phyloP scores from a whole-genome alignment of 2,888 invertebrate species.

The Drosophila infuscata region DNA sequence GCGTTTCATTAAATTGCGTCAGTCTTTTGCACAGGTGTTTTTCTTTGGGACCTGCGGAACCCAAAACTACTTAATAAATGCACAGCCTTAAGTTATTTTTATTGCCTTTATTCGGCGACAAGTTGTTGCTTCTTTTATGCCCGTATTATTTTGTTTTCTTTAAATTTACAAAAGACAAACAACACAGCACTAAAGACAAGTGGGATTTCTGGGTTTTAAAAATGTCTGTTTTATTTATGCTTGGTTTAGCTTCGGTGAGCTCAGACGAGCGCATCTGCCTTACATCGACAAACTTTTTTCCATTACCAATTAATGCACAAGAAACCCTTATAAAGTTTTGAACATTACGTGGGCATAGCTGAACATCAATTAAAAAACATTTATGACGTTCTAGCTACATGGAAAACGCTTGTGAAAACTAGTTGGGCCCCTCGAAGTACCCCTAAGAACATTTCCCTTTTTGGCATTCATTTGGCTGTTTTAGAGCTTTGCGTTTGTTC shows the following conservation, averaged over 20 bases:
- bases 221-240: not conserved
- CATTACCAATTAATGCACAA: constrained; percentile 60
- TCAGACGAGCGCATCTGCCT: constrained; percentile 32
- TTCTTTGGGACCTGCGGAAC: constrained; percentile 9
- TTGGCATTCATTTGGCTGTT: constrained; percentile 6
- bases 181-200: constrained; percentile 11
- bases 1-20: constrained; percentile 16
- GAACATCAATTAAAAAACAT: constrained; percentile 67
- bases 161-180: constrained; percentile 66
- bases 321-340: constrained; percentile 18
- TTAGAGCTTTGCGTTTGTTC: constrained; percentile 36
- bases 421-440: constrained; percentile 3
- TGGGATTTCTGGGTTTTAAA: constrained; percentile 6
- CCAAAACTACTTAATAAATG: constrained; percentile 53
- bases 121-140: constrained; percentile 20
- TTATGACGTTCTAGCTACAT: constrained; percentile 28
- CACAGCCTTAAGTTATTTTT: constrained; percentile 40
- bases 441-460: constrained; percentile 14
- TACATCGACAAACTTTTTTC: constrained; percentile 53
- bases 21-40: constrained; percentile 43
- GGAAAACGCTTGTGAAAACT: constrained; percentile 23
- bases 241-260: constrained; percentile 17
- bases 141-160: constrained; percentile 60
- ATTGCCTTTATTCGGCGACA: constrained; percentile 37
- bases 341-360: constrained; percentile 11